These are phyloP conservation scores for Lasioglossum morio DNA, from an alignment of 2,888 invertebrate genomes.

Conservation along the genomic window DNA sequence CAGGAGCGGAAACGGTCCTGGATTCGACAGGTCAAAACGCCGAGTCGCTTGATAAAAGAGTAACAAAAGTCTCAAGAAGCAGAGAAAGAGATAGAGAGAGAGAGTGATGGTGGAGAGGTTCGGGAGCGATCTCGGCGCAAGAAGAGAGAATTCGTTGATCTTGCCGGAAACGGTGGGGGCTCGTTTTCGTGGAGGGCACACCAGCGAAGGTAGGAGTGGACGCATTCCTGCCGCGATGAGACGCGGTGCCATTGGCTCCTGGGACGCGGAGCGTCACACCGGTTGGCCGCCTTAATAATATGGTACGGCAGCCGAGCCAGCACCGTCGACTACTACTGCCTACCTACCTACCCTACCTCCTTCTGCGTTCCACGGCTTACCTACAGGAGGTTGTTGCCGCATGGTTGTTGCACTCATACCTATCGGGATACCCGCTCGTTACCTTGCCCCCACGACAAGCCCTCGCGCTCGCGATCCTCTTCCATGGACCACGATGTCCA, in stretches of 20 bases:
- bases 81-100: no score
- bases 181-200: slow-evolving; percentile 70
- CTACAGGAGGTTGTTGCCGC: slow-evolving; percentile 68
- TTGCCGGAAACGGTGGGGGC: slow-evolving; percentile 77
- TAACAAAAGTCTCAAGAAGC: not conserved
- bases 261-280: slow-evolving; percentile 81
- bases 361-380: slow-evolving; percentile 66
- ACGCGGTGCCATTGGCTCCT: slow-evolving; percentile 81
- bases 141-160: slow-evolving; percentile 65
- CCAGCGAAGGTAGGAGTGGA: slow-evolving; percentile 74
- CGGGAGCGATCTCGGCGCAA: slow-evolving; percentile 56
- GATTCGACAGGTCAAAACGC: not conserved
- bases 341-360: slow-evolving; percentile 61
- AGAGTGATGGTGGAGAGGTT: slow-evolving; percentile 26
- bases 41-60: not conserved
- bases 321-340: slow-evolving; percentile 74
- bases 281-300: slow-evolving; percentile 84
- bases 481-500: not conserved
- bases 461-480: slow-evolving; percentile 24
- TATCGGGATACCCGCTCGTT: slow-evolving; percentile 64
- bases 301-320: slow-evolving; percentile 76
- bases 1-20: slow-evolving; percentile 41
- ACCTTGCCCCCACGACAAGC: slow-evolving; percentile 60
- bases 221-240: slow-evolving; percentile 80
- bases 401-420: slow-evolving; percentile 58